Base-by-base conservation (phyloP, 2,888 invertebrate species). In the Dicranocentrus wangi region DNA sequence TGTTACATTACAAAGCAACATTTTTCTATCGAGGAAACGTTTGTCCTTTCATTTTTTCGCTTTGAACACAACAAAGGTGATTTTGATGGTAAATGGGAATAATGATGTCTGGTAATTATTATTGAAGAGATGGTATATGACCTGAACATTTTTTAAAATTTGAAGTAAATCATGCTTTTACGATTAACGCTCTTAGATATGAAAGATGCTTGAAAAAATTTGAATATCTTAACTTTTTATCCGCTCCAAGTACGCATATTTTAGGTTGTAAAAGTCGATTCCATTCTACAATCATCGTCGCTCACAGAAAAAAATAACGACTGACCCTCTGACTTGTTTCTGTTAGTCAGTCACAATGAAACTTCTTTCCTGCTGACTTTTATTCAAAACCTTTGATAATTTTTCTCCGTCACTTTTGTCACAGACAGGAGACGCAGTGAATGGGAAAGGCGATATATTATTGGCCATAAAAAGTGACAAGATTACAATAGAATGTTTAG, bases 381-480 rank as follows among this genome's bases (percentile, higher is more conserved):
- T 42, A 63, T 63, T 63, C 42, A 58, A 58, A 63, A 63, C 42
- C 63, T 63, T 63, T 39, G 19, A 63, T 39, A 63, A 63, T 63
- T 63, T 63, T 63, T 63, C 63, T 39, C 39, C 32, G 61, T 61
- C 28, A 61, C n/a, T 42, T 39, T 23, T 21, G 61, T 61, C 28
- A 61, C n/a, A 28, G 13, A 27, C 27, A 17, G 32, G 32, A 17
- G 51, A 1, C 8, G 61, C n/a, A 39, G 58, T 55, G 39, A 70
- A 70, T 70, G 42, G 51, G 17, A 47, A 23, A 58, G 70, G 70
- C 58, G 70, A 70, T 70, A 70, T 58, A 70, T 70, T 70, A 70
- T 70, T 70, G 70, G 55, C 39, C 58, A 70, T 70, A 70, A 70
- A 70, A 70, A 27, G 39, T 70, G 70, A 58, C 70, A 70, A 70